These are phyloP conservation scores for Chironex yamaguchii DNA, from an alignment of 30 jellyfish, hydroid and myxozoan genomes.

Conservation along the genomic window DNA sequence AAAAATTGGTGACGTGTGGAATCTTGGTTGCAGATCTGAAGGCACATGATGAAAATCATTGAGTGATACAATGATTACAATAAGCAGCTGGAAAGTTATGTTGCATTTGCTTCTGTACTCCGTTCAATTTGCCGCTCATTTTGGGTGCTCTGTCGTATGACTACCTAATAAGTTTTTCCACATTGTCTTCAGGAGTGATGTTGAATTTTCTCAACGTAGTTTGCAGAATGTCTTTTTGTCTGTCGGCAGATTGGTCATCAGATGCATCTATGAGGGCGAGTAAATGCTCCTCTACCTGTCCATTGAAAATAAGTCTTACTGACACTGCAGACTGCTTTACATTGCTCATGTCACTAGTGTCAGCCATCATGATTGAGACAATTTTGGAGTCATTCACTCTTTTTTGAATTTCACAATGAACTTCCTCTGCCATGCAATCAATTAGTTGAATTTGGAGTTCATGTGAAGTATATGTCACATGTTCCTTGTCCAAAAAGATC, in stretches of 20 bases:
- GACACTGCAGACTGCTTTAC: slow-evolving; percentile 52
- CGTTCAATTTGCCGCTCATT: no score
- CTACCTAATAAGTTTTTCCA: slow-evolving; percentile 6
- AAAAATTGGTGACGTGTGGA: no score
- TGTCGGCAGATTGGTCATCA: slow-evolving; percentile 23
- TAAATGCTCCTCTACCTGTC: slow-evolving; percentile 16
- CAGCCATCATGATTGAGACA: slow-evolving; percentile 35
- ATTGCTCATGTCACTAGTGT: slow-evolving; percentile 24
- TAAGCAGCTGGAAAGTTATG: slow-evolving; percentile 14
- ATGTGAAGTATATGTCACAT: slow-evolving; percentile 5
- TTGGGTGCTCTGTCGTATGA: slow-evolving; percentile 29
- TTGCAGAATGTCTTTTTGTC: neutral
- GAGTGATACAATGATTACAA: no score
- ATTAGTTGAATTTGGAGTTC: slow-evolving; percentile 43
- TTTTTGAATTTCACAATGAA: slow-evolving; percentile 14
- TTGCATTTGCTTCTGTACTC: no score
- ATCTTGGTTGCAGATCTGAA: no score
- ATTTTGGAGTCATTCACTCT: neutral
- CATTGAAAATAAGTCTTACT: slow-evolving; percentile 7
- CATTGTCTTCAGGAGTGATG: neutral
- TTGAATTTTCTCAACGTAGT: slow-evolving; percentile 2
- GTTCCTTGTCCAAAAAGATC: slow-evolving; percentile 13
- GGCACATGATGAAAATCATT: no score
- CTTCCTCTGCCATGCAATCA: slow-evolving; percentile 20
- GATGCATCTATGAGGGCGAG: slow-evolving; percentile 21